A percentile compares a stretch with the other conserved stretches of the same genome.
Evolutionary conservation across 2,888 invertebrate species (phyloP).

Genomic region (Ptychoptera contaminata): DNA sequence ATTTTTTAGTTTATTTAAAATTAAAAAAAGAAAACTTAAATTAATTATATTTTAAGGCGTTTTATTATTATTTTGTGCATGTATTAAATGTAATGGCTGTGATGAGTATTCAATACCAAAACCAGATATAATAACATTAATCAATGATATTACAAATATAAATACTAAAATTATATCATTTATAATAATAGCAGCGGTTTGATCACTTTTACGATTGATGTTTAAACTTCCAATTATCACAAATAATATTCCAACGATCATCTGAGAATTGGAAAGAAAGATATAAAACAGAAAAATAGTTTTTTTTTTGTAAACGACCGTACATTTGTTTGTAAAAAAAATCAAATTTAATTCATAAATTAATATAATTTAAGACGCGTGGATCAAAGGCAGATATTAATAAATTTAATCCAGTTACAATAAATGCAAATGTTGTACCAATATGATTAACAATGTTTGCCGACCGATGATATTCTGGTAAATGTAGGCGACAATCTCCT

Average conservation of each 20-base stretch:
- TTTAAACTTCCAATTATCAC: conserved; percentile 69
- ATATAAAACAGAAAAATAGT: neutral
- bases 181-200: conserved; percentile 56
- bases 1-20: conserved; percentile 2
- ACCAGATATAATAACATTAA: conserved; percentile 68
- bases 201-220: conserved; percentile 59
- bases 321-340: too few relatives aligned
- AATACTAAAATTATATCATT: conserved; percentile 69
- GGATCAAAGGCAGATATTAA: conserved; percentile 67
- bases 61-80: conserved; percentile 6
- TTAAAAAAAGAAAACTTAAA: too few relatives aligned
- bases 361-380: conserved; percentile 18
- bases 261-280: conserved; percentile 42
- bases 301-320: too few relatives aligned
- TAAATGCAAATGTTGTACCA: conserved; percentile 52
- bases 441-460: conserved; percentile 54
- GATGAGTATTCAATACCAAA: conserved; percentile 70
- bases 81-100: conserved; percentile 38
- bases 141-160: conserved; percentile 64
- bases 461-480: conserved; percentile 49
- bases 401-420: conserved; percentile 58
- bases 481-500: conserved; percentile 60
- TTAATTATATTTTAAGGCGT: conserved; percentile 2
- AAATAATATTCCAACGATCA: conserved; percentile 67
- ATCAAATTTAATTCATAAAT: too few relatives aligned